Evolutionary conservation across 2,888 invertebrate species (phyloP), one percentile per base, ranked within the genome.

Genomic region (Xylota sylvarum): DNA sequence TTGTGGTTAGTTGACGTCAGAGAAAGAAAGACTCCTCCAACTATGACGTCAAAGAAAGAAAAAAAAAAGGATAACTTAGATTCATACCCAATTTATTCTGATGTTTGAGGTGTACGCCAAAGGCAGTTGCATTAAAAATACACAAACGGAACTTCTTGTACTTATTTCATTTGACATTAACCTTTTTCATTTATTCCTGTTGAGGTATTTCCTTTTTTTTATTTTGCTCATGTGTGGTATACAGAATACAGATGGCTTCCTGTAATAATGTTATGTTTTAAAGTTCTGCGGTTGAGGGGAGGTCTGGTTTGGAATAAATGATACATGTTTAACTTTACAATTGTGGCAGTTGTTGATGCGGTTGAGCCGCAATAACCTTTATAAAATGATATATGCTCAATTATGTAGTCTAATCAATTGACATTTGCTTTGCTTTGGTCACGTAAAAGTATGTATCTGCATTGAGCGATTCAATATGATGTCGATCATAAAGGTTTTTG

Each of bases 41-140:
- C 7, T 48, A 23, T 65, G 50, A 65, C 32, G 48, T 50, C 9
- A 30, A 35, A 30, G 50, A 2, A 35, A 17, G 27, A 40, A n/a
- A n/a, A n/a, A n/a, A n/a, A 3, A 23, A 23, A 27, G 12, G 62
- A 50, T 40, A 62, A 40, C 9, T 72, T 50, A 4, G 30, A 7
- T 50, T 37, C 40, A 23, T 17, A 73, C 27, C 40, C 40, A 52
- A 50, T 73, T 62, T 43, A 73, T 52, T 30, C 37, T 52, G 73
- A 43, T 62, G 37, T 73, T 73, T 73, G 52, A 62, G 12, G 27
- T 52, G 35, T n/a, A 73, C 40, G n/a, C 52, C 52, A 30, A 9
- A 14, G 73, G 52, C 52, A 14, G 52, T 50, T 37, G 4, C 60
- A 23, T 69, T 40, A 55, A 67, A 50, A 48, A 35, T 50, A 50